A percentile compares a stretch with the other conserved stretches of the same genome.
Evolutionary conservation across 2,797 vertebrate genomes (phyloP).

Genomic region (Pelochelys cantorii): DNA sequence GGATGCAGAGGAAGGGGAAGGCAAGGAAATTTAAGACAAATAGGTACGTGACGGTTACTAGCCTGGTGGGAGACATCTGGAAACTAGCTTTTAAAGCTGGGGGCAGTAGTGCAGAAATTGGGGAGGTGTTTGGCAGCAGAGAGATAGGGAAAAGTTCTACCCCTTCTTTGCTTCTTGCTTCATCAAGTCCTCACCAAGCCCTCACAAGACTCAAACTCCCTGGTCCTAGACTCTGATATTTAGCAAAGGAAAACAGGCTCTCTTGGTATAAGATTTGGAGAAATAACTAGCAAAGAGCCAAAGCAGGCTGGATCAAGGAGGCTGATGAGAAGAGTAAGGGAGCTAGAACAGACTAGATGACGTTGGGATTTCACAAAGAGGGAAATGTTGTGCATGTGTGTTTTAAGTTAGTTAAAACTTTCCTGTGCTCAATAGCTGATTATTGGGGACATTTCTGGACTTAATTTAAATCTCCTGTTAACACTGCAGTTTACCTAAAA

Average conservation of each 20-base stretch:
- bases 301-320: not conserved
- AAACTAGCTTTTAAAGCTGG: slow-evolving; percentile 5
- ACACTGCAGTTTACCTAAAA: not conserved
- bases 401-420: not conserved
- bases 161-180: not conserved
- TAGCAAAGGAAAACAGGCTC: not conserved
- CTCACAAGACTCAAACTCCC: accelerated
- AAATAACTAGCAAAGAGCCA: too few relatives aligned
- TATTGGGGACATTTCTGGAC: not conserved
- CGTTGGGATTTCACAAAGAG: accelerated
- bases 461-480: not conserved
- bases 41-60: slow-evolving; percentile 62
- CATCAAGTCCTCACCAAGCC: not conserved
- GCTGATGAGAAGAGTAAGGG: accelerated
- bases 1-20: slow-evolving; percentile 62
- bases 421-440: not conserved
- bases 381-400: accelerated
- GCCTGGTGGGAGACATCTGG: slow-evolving; percentile 63
- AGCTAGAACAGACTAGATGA: accelerated
- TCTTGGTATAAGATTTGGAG: not conserved
- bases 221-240: accelerated
- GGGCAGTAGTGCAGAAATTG: not conserved
- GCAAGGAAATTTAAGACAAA: slow-evolving; percentile 69
- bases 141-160: not conserved
- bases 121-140: not conserved